Percentiles rank a stretch among this genome's conserved stretches.
phyloP scores from a whole-genome alignment of 2,113 vertebrate species.

The Perca schrenkii region DNA sequence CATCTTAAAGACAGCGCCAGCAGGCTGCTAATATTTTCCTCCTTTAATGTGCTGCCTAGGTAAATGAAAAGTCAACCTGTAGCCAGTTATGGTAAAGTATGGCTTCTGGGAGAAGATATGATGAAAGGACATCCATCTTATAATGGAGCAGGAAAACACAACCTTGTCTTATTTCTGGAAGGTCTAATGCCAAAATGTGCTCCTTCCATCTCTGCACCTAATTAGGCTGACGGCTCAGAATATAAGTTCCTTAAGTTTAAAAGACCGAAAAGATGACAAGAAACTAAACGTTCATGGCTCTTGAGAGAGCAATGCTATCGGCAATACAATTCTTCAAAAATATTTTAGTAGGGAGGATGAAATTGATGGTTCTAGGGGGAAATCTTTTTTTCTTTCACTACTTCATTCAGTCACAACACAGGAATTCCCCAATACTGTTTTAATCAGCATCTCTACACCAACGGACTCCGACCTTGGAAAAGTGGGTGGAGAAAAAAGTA shows the following conservation, averaged over 20 bases:
- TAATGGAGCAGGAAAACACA: slow-evolving; percentile 8
- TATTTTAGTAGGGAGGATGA: background rate
- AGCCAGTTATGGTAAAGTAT: slow-evolving; percentile 1
- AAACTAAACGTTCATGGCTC: slow-evolving; percentile 15
- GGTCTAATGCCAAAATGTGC: slow-evolving; percentile 40
- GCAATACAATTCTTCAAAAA: background rate
- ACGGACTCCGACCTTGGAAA: background rate
- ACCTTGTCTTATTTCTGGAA: slow-evolving; percentile 33
- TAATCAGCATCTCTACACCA: background rate
- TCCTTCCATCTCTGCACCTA: slow-evolving; percentile 40
- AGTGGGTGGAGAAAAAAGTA: background rate
- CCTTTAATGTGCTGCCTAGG: background rate
- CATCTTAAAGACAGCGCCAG: slow-evolving; percentile 39
- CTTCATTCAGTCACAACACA: background rate
- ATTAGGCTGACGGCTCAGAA: slow-evolving; percentile 53
- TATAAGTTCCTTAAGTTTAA: slow-evolving; percentile 29
- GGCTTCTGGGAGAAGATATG: slow-evolving; percentile 14
- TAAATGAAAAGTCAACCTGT: slow-evolving; percentile 18
- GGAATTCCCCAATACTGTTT: background rate
- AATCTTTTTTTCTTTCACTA: background rate
- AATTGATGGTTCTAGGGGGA: background rate
- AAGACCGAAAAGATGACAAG: slow-evolving; percentile 35
- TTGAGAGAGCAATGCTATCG: slow-evolving; percentile 3
- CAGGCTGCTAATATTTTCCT: slow-evolving; percentile 4
- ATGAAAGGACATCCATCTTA: slow-evolving; percentile 1